Percentiles rank a stretch among this genome's conserved stretches.
phyloP scores from a whole-genome alignment of 1,140 invertebrate species.

The Luehdorfia chinensis region DNA sequence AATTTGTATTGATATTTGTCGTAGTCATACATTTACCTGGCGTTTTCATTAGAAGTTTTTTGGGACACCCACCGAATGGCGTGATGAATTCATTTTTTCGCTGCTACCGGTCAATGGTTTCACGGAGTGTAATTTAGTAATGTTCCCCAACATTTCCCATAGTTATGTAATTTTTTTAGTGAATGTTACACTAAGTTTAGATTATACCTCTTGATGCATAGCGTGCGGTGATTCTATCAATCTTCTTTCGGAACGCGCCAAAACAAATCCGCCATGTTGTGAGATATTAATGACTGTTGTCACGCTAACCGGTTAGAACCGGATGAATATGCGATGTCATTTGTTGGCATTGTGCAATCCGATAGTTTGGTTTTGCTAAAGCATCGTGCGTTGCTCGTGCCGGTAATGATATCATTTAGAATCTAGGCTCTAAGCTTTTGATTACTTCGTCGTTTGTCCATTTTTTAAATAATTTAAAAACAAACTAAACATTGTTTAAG shows the following conservation, averaged over 20 bases:
- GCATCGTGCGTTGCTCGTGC: slow-evolving; percentile 2
- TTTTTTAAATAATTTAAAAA: too few relatives aligned
- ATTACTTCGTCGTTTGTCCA: not conserved
- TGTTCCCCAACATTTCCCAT: too few relatives aligned
- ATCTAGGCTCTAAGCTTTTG: not conserved
- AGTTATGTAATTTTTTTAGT: too few relatives aligned
- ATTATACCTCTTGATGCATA: slow-evolving; percentile 39
- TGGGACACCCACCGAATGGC: too few relatives aligned
- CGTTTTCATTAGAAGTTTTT: too few relatives aligned
- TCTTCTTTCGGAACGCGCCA: slow-evolving; percentile 53
- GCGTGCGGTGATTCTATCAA: slow-evolving; percentile 57
- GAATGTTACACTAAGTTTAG: slow-evolving; percentile 5
- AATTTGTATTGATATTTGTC: too few relatives aligned
- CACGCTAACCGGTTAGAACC: slow-evolving; percentile 45
- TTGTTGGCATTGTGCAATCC: slow-evolving; percentile 20
- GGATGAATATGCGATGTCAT: slow-evolving; percentile 44
- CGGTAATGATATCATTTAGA: not conserved
- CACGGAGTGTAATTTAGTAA: too few relatives aligned
- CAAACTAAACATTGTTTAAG: too few relatives aligned
- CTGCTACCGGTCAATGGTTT: too few relatives aligned
- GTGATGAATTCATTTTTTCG: too few relatives aligned
- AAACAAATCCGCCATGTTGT: slow-evolving; percentile 57
- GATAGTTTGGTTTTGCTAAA: slow-evolving; percentile 22
- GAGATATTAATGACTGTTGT: slow-evolving; percentile 50
- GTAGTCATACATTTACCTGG: too few relatives aligned